Base-by-base conservation (phyloP, 2,888 invertebrate genomes). In the Pristionchus exspectatus region DNA sequence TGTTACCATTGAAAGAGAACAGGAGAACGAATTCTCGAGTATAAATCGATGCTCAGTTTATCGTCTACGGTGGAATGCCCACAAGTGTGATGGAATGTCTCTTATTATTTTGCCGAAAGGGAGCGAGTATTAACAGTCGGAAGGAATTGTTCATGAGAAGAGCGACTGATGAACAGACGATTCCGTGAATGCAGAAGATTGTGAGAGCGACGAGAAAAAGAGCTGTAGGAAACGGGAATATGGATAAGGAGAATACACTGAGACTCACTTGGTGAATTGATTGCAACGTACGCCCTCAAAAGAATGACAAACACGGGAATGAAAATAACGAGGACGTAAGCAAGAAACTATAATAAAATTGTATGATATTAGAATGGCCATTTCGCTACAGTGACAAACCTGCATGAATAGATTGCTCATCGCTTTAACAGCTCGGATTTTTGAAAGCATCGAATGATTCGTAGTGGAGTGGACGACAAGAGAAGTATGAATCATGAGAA, bases 371-470 rank as follows among this genome's bases (percentile, higher is more conserved):
- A 14, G 30, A 69, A 69, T 2, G 27, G 30, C 9, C 44, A 69
- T 14, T 21, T 63, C 69, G 3, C 10, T 69, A 9, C 18, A 72
- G 33, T 10, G 0, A 44, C 74, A 27, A 16, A 81, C 81, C 50
- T 81, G 81, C 50, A 54, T 50, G 54, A 81, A 81, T n/a, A 81
- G 81, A 27, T 81, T 81, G 54, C 27, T 81, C 81, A 81, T 81
- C 27, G 81, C 81, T 54, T 81, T 81, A 10, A 12, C 50, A 12
- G 81, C 81, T 44, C 81, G 81, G 12, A 16, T 81, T 24, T 81
- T 81, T n/a, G 81, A 50, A 7, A 50, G 14, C 7, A n/a, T 50
- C 14, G 81, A 81, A 7, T n/a, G 30, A 27, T 1, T 81, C 1
- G 81, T 81, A 14, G 81, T 81, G 12, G 81, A 81, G 50, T 81